Evolutionary conservation across 2,113 vertebrate genomes (phyloP), one percentile per base, ranked within the genome.

Genomic region (Brachirus orientalis): DNA sequence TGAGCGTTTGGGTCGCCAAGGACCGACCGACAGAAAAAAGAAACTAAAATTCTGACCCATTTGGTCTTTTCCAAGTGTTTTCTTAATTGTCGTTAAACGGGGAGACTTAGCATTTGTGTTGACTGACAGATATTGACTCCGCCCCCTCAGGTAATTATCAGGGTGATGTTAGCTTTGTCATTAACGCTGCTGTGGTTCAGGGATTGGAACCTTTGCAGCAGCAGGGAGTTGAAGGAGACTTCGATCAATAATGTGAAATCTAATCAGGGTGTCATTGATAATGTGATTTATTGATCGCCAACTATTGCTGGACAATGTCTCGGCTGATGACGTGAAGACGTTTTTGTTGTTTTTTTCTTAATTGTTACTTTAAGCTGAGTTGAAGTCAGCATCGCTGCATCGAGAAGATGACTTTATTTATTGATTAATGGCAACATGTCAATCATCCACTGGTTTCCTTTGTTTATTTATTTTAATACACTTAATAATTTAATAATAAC

Each of bases 271-370:
- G 20, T 40, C 10, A 51, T 69, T 65, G 47, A n/a, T 22, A 38
- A 51, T 48, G 46, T 33, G 28, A 72, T 56, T 77, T 11, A 73
- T 45, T 51, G 35, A 61, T 57, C 4, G 43, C 35, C 60, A 63
- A 17, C 60, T 77, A 55, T 87, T 87, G 85, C 89, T 83, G 86
- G 83, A 71, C 85, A 82, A 77, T 72, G 73, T 82, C 69, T 79
- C 43, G 14, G 64, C 40, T 8, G 57, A 71, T 8, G 1, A 58
- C 38, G 2, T 19, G 14, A 43, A 13, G 50, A 66, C 14, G 3
- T 37, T 14, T 58, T 36, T 33, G 2, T 22, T 45, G n/a, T 6
- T 17, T 64, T 13, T 55, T 47, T 10, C 14, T 48, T 61, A 3
- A 7, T 18, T 60, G 51, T 51, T 71, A 11, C 13, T 63, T 59